Conservation (phyloP, 1,140 invertebrate species). For the Latrodectus geometricus region DNA sequence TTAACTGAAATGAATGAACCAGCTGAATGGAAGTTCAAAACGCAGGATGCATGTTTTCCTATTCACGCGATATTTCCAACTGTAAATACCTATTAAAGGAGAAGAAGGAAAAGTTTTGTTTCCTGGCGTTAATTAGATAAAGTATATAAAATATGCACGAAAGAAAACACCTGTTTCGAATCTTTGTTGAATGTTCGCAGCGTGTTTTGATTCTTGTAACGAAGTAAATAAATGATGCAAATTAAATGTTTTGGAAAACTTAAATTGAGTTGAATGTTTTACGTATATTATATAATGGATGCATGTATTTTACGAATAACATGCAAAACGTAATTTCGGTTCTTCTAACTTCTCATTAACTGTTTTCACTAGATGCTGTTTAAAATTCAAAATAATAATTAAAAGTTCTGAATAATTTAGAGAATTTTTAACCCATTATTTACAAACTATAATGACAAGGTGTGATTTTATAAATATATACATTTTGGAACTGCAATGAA, state of each 20-base stretch:
- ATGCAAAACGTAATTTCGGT: too few species aligned
- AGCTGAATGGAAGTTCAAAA: not conserved
- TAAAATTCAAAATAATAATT: too few species aligned
- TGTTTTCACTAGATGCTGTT: too few species aligned
- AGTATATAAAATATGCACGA: not conserved
- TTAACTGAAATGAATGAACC: not conserved
- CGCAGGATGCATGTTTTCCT: not conserved
- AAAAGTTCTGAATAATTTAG: too few species aligned
- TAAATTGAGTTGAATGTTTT: not conserved
- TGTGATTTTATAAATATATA: too few species aligned
- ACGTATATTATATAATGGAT: too few species aligned
- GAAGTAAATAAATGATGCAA: not conserved
- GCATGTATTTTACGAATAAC: too few species aligned
- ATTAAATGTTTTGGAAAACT: not conserved
- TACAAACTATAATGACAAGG: too few species aligned
- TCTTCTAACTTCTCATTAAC: too few species aligned
- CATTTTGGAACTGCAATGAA: too few species aligned
- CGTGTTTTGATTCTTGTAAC: not conserved
- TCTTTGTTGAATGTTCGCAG: not conserved
- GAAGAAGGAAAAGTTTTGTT: not conserved
- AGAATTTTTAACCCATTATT: too few species aligned
- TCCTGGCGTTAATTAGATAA: conserved; percentile 1
- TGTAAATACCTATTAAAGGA: not conserved
- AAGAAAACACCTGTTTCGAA: not conserved
- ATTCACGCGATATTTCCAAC: not conserved